Base-by-base conservation (phyloP, 2,113 vertebrate genomes). In the Myiozetetes cayanensis region DNA sequence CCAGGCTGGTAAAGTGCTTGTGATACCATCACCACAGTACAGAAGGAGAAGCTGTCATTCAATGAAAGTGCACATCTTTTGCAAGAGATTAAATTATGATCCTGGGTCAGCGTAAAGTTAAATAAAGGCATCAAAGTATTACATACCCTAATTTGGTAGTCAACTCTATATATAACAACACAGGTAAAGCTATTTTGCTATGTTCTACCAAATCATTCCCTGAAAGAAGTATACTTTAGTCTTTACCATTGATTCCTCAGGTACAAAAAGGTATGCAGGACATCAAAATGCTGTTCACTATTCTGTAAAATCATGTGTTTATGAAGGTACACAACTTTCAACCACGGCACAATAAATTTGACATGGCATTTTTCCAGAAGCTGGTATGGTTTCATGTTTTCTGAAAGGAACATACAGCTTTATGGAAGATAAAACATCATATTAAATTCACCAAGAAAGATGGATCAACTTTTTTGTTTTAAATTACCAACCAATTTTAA, bases 51-150 rank as follows among this genome's bases (percentile, higher is more conserved):
- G 35, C 1, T 33, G 31, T 49, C 47, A 66, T 56, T 65, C 62
- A 27, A 68, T 50, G 37, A 72, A 78, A 73, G 27, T 27, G 4
- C 10, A 13, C 2, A 20, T 37, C 35, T 82, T 95, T 66, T 79
- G 33, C 31, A 39, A 85, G 79, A 78, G 27, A 67, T 31, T 76
- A 59, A 89, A 80, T 46, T 70, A 66, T 19, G 11, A 65, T 67
- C 33, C 17, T 30, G 61, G 37, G 27, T 62, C 46, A 33, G 10
- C 0, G 0, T 1, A 77, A 28, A 84, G 53, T 20, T 75, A 75
- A 78, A 81, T 52, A 83, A 68, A 73, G n/a, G 5, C 12, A 75
- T 11, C 20, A 44, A 41, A 88, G 14, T 56, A 67, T 21, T 87
- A 33, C 6, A 2, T 37, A 91, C 9, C 19, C 22, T 87, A 37